Conservation (phyloP, 2,888 invertebrate species). For the Pseudolycoriella hygida region DNA sequence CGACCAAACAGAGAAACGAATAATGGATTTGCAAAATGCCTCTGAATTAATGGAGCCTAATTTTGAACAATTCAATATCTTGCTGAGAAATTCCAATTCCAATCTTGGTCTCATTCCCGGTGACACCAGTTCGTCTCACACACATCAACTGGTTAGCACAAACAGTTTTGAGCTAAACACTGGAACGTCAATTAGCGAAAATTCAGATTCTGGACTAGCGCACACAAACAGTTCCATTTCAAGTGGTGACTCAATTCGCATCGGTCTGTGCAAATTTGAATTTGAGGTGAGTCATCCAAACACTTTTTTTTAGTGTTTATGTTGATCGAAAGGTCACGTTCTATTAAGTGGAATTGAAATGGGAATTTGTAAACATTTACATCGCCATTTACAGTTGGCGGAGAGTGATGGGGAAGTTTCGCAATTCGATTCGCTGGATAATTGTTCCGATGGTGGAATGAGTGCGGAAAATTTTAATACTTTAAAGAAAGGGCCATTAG, state of each 20-base stretch:
- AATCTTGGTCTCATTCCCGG: neutral
- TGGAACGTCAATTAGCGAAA: slow-evolving; percentile 21
- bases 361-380: neutral
- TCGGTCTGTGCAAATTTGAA: slow-evolving; percentile 28
- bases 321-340: neutral
- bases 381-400: slow-evolving; percentile 38
- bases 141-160: slow-evolving; percentile 24
- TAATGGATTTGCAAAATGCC: too few species aligned
- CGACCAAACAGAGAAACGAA: too few species aligned
- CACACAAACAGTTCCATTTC: slow-evolving; percentile 29
- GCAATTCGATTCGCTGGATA: slow-evolving; percentile 60
- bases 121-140: neutral
- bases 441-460: slow-evolving; percentile 53
- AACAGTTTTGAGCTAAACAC: slow-evolving; percentile 29
- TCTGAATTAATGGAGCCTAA: neutral
- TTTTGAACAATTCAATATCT: slow-evolving; percentile 1
- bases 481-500: slow-evolving; percentile 58
- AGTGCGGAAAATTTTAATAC: slow-evolving; percentile 69
- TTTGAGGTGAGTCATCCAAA: slow-evolving; percentile 20
- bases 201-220: slow-evolving; percentile 29
- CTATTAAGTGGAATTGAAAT: neutral
- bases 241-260: slow-evolving; percentile 27
- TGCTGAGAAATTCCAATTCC: slow-evolving; percentile 4
- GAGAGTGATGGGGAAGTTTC: slow-evolving; percentile 72
- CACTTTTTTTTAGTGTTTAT: neutral